These are phyloP conservation scores for Brachyrhaphis roseni DNA, from an alignment of 2,797 vertebrate species.

Conservation along the genomic window DNA sequence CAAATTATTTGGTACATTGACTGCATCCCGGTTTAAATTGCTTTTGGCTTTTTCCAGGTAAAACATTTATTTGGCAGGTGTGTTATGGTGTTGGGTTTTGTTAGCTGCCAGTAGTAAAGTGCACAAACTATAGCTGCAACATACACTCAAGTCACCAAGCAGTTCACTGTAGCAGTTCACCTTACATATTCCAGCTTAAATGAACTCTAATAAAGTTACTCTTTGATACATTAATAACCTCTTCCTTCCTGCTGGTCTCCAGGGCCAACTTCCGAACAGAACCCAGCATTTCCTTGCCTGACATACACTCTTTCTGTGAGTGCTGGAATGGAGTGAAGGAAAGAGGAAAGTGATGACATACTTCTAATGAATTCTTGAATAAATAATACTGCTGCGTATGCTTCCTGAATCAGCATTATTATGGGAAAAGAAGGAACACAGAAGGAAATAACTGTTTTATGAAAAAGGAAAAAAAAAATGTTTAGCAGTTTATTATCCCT, in stretches of 20 bases:
- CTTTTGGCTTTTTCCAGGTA: neutral
- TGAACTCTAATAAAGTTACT: conserved; percentile 74
- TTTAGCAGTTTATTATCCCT: neutral
- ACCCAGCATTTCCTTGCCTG: conserved; percentile 47
- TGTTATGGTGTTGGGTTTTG: neutral
- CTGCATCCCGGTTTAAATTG: neutral
- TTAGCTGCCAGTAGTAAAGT: conserved; percentile 5
- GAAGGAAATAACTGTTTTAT: neutral
- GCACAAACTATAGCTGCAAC: neutral
- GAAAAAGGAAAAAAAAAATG: neutral
- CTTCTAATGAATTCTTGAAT: conserved; percentile 81
- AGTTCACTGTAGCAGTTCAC: conserved; percentile 28
- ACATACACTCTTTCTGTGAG: conserved; percentile 71
- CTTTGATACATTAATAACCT: conserved; percentile 79
- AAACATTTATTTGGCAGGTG: neutral
- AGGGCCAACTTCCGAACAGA: conserved; percentile 53
- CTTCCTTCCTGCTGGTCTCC: conserved; percentile 53
- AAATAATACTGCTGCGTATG: conserved; percentile 77
- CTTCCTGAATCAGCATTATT: conserved; percentile 53
- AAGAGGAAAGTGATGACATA: conserved; percentile 77
- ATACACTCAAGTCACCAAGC: neutral
- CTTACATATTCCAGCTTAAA: conserved; percentile 60
- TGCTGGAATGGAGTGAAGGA: conserved; percentile 68
- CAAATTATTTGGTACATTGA: neutral
- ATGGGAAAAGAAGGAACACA: conserved; percentile 14